These are phyloP conservation scores for Hypsibius dujardini DNA, from an alignment of 1,140 invertebrate species.

Conservation along the genomic window DNA sequence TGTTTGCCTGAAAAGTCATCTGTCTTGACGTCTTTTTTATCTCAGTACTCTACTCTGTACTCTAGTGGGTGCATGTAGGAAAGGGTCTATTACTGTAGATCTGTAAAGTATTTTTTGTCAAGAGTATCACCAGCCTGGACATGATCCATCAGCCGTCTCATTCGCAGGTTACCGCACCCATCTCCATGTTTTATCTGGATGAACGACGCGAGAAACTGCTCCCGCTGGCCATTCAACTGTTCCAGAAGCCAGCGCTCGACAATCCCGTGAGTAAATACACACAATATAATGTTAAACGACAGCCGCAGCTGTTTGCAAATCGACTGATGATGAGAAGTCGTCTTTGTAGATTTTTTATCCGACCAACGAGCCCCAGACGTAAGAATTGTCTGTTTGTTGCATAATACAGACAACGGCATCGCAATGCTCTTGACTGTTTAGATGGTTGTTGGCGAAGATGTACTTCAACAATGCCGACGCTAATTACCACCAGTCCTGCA, in stretches of 20 bases:
- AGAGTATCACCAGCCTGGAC: too few species aligned
- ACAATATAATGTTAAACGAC: neutral
- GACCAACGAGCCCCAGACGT: conserved; percentile 25
- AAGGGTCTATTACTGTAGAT: neutral
- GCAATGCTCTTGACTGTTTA: conserved; percentile 22
- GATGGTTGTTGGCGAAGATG: conserved; percentile 39
- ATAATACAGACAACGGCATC: neutral
- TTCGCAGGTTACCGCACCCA: conserved; percentile 33
- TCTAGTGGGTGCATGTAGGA: neutral
- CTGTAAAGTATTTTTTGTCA: conserved; percentile 19
- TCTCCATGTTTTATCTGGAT: conserved; percentile 36
- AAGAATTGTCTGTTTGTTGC: neutral
- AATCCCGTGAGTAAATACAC: conserved; percentile 34
- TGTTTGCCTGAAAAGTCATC: too few species aligned
- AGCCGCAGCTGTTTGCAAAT: neutral
- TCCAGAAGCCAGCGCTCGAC: conserved; percentile 32
- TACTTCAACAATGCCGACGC: conserved; percentile 39
- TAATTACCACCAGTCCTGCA: conserved; percentile 34
- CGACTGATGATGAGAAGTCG: conserved; percentile 12
- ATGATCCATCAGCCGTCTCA: too few species aligned
- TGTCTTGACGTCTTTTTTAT: too few species aligned
- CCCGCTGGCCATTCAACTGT: conserved; percentile 38
- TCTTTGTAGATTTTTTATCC: neutral
- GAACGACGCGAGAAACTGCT: conserved; percentile 29
- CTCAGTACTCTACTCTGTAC: too few species aligned